These are phyloP conservation scores for Alexandromys fortis DNA, from an alignment of 2,113 vertebrate species.

Conservation along the genomic window DNA sequence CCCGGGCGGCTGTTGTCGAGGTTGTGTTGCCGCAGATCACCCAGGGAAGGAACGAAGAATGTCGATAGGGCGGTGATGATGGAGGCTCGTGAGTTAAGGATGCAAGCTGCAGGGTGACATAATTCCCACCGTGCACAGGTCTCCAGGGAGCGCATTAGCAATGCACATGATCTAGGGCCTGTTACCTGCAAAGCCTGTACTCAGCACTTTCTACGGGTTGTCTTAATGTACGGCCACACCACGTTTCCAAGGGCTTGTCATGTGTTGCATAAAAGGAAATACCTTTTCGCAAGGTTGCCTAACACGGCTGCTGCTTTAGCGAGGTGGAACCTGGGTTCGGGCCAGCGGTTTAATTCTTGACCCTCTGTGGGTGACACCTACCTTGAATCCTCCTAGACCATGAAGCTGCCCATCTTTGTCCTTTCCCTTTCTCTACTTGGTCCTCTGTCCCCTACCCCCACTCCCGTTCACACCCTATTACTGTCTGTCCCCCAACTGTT, in stretches of 20 bases:
- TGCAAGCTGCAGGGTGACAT: background rate
- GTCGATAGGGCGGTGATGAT: background rate
- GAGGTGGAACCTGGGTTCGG: background rate
- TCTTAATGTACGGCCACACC: background rate
- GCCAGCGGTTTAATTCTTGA: background rate
- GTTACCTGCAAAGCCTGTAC: background rate
- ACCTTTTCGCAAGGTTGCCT: background rate
- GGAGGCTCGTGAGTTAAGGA: too few relatives aligned
- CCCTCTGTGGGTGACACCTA: background rate
- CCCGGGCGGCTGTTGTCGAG: background rate
- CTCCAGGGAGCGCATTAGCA: rapidly evolving
- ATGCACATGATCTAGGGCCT: background rate
- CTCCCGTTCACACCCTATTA: background rate
- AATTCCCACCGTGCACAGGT: background rate
- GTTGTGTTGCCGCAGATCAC: background rate
- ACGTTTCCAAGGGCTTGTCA: background rate
- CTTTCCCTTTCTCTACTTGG: background rate
- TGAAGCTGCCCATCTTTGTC: background rate
- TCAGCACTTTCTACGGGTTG: background rate
- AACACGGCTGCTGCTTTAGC: background rate
- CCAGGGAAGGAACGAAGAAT: too few relatives aligned
- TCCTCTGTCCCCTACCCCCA: background rate
- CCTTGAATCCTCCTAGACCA: background rate
- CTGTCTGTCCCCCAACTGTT: background rate
- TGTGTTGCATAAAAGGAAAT: slow-evolving; percentile 1